Percentiles rank a stretch among this genome's conserved stretches.
Evolutionary conservation across 2,888 invertebrate species (phyloP).

Genomic region (Acrobasis suavella): DNA sequence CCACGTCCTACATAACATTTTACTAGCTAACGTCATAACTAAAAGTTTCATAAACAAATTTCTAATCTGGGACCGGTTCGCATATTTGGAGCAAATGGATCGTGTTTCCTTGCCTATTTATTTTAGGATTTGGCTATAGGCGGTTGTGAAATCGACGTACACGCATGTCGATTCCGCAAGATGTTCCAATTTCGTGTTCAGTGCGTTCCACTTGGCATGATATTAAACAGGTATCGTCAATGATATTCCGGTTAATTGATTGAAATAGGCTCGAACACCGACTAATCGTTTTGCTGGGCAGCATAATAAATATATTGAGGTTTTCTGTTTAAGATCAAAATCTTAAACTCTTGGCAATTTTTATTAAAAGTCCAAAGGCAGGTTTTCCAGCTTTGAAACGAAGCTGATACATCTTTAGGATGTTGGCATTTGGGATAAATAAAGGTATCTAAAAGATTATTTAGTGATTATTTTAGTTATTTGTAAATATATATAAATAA

Average conservation of each 20-base stretch:
- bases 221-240: slow-evolving; percentile 34
- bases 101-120: slow-evolving; percentile 45
- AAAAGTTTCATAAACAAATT: slow-evolving; percentile 19
- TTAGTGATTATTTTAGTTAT: too few relatives aligned
- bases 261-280: background rate
- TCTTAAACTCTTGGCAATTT: background rate
- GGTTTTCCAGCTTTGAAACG: too few relatives aligned
- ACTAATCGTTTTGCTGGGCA: background rate
- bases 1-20: background rate
- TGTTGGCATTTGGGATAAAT: too few relatives aligned
- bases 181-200: slow-evolving; percentile 45
- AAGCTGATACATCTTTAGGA: too few relatives aligned
- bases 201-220: slow-evolving; percentile 39
- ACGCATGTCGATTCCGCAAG: slow-evolving; percentile 40
- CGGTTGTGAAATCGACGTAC: slow-evolving; percentile 50
- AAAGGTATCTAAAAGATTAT: too few relatives aligned
- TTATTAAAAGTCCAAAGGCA: too few relatives aligned
- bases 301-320: background rate
- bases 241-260: slow-evolving; percentile 22
- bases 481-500: too few relatives aligned
- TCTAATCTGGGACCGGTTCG: slow-evolving; percentile 24
- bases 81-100: slow-evolving; percentile 41
- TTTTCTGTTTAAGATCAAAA: background rate
- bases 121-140: slow-evolving; percentile 47
- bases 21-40: slow-evolving; percentile 1